A percentile compares a stretch with the other conserved stretches of the same genome.
phyloP scores from a whole-genome alignment of 2,113 vertebrate genomes.

The Acrocephalus kingi region DNA sequence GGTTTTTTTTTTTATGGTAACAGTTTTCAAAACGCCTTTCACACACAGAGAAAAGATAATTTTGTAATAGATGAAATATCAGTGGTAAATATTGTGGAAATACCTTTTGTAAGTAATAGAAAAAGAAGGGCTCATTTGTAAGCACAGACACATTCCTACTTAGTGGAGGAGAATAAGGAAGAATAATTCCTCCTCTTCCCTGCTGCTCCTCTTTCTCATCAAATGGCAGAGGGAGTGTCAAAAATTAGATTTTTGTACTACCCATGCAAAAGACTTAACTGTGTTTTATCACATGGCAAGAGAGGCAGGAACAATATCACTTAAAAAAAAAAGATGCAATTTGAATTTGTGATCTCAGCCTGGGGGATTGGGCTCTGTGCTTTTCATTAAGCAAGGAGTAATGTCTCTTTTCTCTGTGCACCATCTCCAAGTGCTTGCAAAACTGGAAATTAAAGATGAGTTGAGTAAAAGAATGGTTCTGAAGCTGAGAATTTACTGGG shows the following conservation, averaged over 20 bases:
- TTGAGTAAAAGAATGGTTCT: neutral
- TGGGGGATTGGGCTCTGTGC: neutral
- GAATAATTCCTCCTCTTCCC: neutral
- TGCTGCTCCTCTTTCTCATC: neutral
- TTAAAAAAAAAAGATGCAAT: neutral
- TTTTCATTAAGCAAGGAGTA: neutral
- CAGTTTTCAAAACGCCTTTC: neutral
- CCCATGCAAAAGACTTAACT: neutral
- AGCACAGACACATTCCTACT: fast-evolving
- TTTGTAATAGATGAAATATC: neutral
- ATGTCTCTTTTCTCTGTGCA: neutral
- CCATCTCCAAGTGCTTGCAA: neutral
- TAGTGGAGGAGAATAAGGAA: neutral
- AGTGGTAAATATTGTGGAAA: neutral
- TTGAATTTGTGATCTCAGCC: neutral
- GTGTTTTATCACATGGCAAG: neutral
- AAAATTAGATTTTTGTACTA: neutral
- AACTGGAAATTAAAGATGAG: neutral
- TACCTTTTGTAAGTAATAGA: neutral
- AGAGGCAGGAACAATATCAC: neutral
- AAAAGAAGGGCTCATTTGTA: neutral
- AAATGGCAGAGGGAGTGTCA: neutral
- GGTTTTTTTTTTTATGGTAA: too few relatives aligned
- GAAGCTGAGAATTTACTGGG: neutral
- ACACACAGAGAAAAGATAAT: neutral